Percentiles rank a stretch among this genome's conserved stretches.
These are phyloP conservation scores for Anniella stebbinsi DNA, from an alignment of 2,797 vertebrate genomes.

Conservation along the genomic window DNA sequence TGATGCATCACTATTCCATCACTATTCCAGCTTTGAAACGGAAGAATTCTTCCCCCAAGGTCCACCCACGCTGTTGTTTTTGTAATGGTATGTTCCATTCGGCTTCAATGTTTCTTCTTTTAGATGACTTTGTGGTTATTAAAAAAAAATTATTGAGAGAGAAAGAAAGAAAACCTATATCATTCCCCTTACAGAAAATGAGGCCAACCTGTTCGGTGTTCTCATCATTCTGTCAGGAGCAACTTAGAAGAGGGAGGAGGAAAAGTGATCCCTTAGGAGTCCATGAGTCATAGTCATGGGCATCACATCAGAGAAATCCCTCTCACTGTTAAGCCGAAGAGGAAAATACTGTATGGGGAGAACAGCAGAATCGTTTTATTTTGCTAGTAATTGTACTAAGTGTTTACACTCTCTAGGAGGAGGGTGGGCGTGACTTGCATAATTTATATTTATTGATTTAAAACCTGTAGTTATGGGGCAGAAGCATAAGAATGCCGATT, in stretches of 20 bases:
- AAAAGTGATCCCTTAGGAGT: background rate
- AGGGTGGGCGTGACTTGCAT: background rate
- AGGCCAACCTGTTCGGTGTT: slow-evolving; percentile 2
- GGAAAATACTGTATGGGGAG: background rate
- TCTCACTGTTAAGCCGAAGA: background rate
- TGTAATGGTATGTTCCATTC: background rate
- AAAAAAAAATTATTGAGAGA: no score
- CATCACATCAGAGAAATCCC: background rate
- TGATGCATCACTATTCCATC: background rate
- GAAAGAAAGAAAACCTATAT: background rate
- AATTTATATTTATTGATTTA: background rate
- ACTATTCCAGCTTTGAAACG: background rate
- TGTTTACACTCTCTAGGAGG: background rate
- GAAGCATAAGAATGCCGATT: background rate
- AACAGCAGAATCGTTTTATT: background rate
- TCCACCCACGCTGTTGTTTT: background rate
- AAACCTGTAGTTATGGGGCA: background rate
- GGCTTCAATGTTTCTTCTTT: background rate
- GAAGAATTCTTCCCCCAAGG: background rate
- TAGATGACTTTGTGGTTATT: background rate
- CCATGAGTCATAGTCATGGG: background rate
- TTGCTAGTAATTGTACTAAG: background rate
- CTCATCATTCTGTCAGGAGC: background rate
- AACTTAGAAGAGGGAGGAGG: background rate
- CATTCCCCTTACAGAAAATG: slow-evolving; percentile 4